Percentiles rank a stretch among this genome's conserved stretches.
phyloP scores from a whole-genome alignment of 2,113 vertebrate genomes.

The Gobius niger region DNA sequence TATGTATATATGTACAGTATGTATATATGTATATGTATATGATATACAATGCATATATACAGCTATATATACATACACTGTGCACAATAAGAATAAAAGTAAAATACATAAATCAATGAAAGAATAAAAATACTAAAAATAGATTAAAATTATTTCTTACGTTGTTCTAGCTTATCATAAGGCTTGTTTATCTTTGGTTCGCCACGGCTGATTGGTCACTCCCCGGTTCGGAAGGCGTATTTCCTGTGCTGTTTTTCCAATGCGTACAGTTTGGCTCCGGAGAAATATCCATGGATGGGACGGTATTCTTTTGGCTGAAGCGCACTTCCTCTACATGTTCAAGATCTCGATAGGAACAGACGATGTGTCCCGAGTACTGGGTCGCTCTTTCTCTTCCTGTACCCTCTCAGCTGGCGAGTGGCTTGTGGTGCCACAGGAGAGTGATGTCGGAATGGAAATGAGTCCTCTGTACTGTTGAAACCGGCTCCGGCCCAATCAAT shows the following conservation, averaged over 20 bases:
- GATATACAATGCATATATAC: too few relatives aligned
- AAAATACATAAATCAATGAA: too few relatives aligned
- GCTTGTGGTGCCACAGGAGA: slow-evolving; percentile 39
- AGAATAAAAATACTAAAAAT: background rate
- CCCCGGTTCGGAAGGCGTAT: slow-evolving; percentile 67
- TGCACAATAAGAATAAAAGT: too few relatives aligned
- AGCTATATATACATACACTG: too few relatives aligned
- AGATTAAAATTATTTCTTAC: slow-evolving; percentile 46
- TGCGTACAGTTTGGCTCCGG: slow-evolving; percentile 44
- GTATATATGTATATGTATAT: too few relatives aligned
- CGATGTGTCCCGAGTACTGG: slow-evolving; percentile 3
- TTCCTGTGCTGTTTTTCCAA: slow-evolving; percentile 59
- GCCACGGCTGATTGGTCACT: slow-evolving; percentile 65
- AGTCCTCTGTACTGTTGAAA: slow-evolving; percentile 48
- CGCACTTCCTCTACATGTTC: slow-evolving; percentile 38
- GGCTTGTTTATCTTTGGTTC: slow-evolving; percentile 77
- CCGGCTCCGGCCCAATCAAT: slow-evolving; percentile 72
- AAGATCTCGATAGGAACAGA: background rate
- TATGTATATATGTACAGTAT: too few relatives aligned
- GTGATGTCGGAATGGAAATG: slow-evolving; percentile 64
- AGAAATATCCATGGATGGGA: slow-evolving; percentile 62
- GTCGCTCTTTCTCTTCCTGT: slow-evolving; percentile 5
- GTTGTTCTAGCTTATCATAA: slow-evolving; percentile 71
- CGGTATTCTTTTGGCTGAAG: slow-evolving; percentile 29
- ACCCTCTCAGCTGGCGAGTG: slow-evolving; percentile 38